Conservation (phyloP, 2,113 vertebrate species). For the Hemiprocne comata region DNA sequence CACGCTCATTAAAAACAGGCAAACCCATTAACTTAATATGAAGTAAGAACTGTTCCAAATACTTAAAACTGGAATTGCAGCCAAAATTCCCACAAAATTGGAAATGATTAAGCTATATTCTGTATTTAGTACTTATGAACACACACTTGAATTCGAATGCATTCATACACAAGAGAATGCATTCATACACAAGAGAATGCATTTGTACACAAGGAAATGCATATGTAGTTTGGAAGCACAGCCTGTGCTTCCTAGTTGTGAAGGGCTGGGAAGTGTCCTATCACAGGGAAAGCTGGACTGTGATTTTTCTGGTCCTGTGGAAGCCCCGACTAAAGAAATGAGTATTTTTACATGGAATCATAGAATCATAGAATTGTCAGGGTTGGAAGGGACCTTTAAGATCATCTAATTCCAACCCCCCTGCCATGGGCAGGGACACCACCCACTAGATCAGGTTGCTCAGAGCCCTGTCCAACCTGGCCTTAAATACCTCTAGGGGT, state of each 20-base stretch:
- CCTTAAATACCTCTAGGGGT: no score
- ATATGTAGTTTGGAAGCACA: not conserved
- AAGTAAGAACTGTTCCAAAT: constrained; percentile 7
- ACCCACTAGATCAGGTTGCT: no score
- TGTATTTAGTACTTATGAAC: not conserved
- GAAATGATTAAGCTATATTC: not conserved
- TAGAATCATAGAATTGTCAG: no score
- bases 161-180: not conserved
- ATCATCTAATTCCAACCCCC: no score
- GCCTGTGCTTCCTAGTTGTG: not conserved
- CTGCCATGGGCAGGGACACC: no score
- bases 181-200: no score
- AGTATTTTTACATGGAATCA: not conserved
- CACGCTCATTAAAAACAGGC: constrained; percentile 12
- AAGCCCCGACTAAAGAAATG: not conserved
- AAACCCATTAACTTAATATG: constrained; percentile 6
- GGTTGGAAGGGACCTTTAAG: no score
- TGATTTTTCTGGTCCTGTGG: not conserved
- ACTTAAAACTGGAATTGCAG: constrained; percentile 8
- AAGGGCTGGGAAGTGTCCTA: not conserved
- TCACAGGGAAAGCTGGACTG: not conserved
- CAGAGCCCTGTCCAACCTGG: no score
- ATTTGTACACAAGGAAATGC: not conserved
- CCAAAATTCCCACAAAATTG: constrained; percentile 26
- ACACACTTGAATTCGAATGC: not conserved